Evolutionary conservation across 2,797 vertebrate genomes (phyloP).

Genomic region (Notamacropus eugenii): DNA sequence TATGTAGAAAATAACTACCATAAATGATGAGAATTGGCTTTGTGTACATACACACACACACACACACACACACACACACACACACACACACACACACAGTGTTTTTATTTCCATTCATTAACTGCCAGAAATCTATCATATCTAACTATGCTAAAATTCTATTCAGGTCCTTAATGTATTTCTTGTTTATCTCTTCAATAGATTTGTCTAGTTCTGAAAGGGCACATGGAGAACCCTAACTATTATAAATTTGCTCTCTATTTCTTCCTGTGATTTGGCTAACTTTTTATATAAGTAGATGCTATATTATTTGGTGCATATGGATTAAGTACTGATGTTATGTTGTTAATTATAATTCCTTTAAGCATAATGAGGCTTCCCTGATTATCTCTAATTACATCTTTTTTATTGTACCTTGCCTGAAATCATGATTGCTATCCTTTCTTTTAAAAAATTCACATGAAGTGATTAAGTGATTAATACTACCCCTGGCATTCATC

Average conservation of each 20-base stretch:
- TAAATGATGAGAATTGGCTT: neutral
- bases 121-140: neutral
- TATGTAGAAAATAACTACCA: neutral
- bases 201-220: neutral
- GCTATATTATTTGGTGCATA: neutral
- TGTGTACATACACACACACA: neutral
- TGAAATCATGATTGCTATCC: neutral
- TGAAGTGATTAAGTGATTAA: neutral
- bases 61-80: neutral
- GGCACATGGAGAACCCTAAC: neutral
- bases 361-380: neutral
- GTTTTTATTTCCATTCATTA: neutral
- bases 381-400: neutral
- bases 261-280: neutral
- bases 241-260: neutral
- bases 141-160: neutral
- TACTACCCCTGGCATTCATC: neutral
- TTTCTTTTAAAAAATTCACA: neutral
- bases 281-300: neutral
- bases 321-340: neutral
- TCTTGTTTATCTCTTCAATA: neutral
- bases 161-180: neutral
- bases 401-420: neutral
- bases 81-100: neutral
- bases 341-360: neutral